Conservation (phyloP, 2,888 invertebrate genomes). For the Drosophila lutescens region DNA sequence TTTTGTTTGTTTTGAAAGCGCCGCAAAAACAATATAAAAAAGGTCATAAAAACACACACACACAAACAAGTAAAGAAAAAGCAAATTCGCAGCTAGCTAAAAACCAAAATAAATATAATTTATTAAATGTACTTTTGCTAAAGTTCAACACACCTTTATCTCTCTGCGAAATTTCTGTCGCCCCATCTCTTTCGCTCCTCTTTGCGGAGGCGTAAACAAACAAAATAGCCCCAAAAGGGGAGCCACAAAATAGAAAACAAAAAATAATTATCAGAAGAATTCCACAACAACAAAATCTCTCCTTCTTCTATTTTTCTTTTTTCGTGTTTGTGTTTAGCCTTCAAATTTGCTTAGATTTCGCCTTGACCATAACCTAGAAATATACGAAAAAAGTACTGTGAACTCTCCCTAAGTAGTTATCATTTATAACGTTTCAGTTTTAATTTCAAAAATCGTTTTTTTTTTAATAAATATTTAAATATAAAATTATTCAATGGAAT, state of each 20-base stretch:
- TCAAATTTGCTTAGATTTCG: constrained; percentile 64
- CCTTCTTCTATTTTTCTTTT: constrained; percentile 15
- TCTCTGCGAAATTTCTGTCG: constrained; percentile 24
- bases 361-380: constrained; percentile 77
- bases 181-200: constrained; percentile 13
- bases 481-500: too few species aligned
- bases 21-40: constrained; percentile 16
- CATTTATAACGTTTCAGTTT: too few species aligned
- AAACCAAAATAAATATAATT: constrained; percentile 30
- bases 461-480: too few species aligned
- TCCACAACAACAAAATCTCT: constrained; percentile 33
- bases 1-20: constrained; percentile 39
- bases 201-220: constrained; percentile 64
- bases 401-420: background rate
- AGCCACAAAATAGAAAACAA: constrained; percentile 32
- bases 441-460: too few species aligned
- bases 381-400: constrained; percentile 36
- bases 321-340: constrained; percentile 52
- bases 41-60: background rate
- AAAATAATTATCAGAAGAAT: constrained; percentile 44
- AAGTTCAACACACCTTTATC: constrained; percentile 75
- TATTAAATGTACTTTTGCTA: constrained; percentile 48
- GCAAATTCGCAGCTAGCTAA: constrained; percentile 22
- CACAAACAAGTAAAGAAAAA: background rate
- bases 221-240: constrained; percentile 53